phyloP scores from a whole-genome alignment of 2,797 vertebrate genomes.

The Alauda arvensis region DNA sequence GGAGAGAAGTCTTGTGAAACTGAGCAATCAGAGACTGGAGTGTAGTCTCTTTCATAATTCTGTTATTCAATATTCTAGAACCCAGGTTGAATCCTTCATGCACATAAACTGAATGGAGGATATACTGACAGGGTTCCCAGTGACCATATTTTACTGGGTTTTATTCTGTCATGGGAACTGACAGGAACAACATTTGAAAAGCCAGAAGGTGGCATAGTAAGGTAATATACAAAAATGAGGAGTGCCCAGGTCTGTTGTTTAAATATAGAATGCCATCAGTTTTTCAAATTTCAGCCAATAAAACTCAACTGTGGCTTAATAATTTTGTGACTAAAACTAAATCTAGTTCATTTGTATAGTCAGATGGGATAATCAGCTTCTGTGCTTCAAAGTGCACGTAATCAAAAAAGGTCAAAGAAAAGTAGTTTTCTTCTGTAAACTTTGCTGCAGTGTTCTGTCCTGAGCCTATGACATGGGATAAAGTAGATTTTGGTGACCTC shows the following conservation, averaged over 20 bases:
- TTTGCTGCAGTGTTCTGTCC: not conserved
- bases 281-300: conserved; percentile 44
- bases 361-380: not conserved
- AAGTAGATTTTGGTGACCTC: not conserved
- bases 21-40: conserved; percentile 17
- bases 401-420: not conserved
- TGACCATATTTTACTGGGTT: conserved; percentile 58
- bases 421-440: not conserved
- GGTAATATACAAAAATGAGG: conserved; percentile 44
- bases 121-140: conserved; percentile 41
- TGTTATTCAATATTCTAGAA: conserved; percentile 46
- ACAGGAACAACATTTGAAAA: conserved; percentile 59
- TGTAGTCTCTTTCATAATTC: conserved; percentile 58
- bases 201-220: conserved; percentile 54
- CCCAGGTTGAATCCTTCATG: conserved; percentile 27
- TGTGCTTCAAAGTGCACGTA: not conserved
- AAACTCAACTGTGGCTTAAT: conserved; percentile 13
- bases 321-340: not conserved
- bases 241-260: conserved; percentile 35
- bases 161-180: conserved; percentile 63
- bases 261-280: conserved; percentile 12
- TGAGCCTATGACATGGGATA: not conserved
- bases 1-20: not conserved
- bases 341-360: not conserved
- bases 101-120: conserved; percentile 33